Evolutionary conservation across 2,113 vertebrate genomes (phyloP).

Genomic region (Vulpes vulpes): DNA sequence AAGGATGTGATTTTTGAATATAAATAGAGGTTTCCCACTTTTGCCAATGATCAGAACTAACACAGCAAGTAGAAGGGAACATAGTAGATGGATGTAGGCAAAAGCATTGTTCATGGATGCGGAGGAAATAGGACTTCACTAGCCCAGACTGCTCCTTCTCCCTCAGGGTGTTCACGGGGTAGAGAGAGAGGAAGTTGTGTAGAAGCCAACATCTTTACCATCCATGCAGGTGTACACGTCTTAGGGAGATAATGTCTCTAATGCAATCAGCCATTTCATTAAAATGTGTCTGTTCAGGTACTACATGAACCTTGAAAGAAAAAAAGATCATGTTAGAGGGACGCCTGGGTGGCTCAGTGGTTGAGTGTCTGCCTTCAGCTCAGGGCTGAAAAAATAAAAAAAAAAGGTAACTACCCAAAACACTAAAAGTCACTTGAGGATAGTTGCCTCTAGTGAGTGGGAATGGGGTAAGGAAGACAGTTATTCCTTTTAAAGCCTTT

Average conservation of each 20-base stretch:
- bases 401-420: neutral
- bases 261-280: neutral
- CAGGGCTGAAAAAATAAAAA: too few species aligned
- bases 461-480: neutral
- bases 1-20: slow-evolving; percentile 68
- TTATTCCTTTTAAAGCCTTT: neutral
- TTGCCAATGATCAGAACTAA: neutral
- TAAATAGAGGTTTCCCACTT: slow-evolving; percentile 63
- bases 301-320: neutral
- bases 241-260: neutral
- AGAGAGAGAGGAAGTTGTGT: neutral
- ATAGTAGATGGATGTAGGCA: neutral
- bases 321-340: neutral
- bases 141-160: neutral
- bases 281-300: neutral
- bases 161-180: neutral
- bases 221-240: neutral
- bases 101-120: neutral
- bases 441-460: neutral
- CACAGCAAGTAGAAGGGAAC: neutral
- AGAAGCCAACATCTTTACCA: neutral
- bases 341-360: too few species aligned
- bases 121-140: neutral
- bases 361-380: too few species aligned
- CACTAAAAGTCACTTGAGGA: neutral